Conservation (phyloP, 2,888 invertebrate species). For the Chrysotoxum bicinctum region DNA sequence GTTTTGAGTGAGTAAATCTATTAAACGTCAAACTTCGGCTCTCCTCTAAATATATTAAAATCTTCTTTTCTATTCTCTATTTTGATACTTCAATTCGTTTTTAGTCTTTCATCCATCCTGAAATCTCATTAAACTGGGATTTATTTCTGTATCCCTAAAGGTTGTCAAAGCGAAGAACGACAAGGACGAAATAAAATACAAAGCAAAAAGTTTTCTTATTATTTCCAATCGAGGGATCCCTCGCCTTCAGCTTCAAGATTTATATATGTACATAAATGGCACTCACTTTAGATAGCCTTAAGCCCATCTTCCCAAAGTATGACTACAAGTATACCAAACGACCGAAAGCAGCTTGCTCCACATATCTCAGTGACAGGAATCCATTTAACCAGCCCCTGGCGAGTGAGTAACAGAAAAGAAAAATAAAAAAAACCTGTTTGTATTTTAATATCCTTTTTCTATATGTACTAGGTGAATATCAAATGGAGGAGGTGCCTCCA, state of each 20-base stretch:
- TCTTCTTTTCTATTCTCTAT: constrained; percentile 33
- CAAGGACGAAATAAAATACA: background rate
- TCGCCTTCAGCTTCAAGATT: background rate
- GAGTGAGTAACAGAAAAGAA: constrained; percentile 30
- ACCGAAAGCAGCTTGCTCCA: constrained; percentile 43
- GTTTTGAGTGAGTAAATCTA: background rate
- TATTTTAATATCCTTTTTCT: constrained; percentile 31
- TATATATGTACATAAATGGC: constrained; percentile 33
- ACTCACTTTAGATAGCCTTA: constrained; percentile 43
- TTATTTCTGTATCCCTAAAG: constrained; percentile 43
- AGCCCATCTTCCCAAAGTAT: constrained; percentile 53
- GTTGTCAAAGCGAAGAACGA: constrained; percentile 1
- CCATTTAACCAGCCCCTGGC: constrained; percentile 38
- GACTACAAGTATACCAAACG: constrained; percentile 50
- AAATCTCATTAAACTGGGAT: constrained; percentile 59
- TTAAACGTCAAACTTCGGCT: constrained; percentile 45
- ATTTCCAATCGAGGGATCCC: background rate
- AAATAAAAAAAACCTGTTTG: background rate
- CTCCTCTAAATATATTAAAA: constrained; percentile 27
- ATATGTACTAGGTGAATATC: constrained; percentile 14
- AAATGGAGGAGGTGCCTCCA: background rate
- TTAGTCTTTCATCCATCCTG: background rate
- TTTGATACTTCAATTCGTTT: constrained; percentile 26
- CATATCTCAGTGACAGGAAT: constrained; percentile 58
- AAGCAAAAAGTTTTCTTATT: constrained; percentile 13